Evolutionary conservation across 2,797 vertebrate species (phyloP), one percentile per base, ranked within the genome.

Genomic region (Enteromius trimaculatus): DNA sequence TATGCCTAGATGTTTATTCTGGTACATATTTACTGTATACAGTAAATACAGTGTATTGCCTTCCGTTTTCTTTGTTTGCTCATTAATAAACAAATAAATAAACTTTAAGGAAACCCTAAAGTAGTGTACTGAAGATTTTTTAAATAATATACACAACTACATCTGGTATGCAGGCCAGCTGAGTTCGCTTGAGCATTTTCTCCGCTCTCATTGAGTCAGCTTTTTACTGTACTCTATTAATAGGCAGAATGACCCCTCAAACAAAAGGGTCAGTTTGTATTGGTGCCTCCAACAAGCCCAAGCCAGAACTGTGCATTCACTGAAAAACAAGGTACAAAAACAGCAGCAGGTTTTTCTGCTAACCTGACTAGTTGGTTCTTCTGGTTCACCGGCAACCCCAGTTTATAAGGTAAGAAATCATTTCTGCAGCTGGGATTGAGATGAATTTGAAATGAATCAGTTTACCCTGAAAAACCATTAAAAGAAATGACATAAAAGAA

Each of bases 261-360:
- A 87, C 86, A 87, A 83, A 82, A 77, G 70, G 71, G 55, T 83
- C 65, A 65, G 37, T 34, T 58, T 65, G 29, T 80, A 82, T 77
- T 39, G 44, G 82, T 84, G 60, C 69, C 74, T 72, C 60, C 68
- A 29, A n/a, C 53, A 53, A 79, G 86, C 23, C 70, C 23, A 21
- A 79, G 62, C 68, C 74, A 87, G 69, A 69, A 65, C 29, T 13
- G 51, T 80, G 81, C 74, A 53, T n/a, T 80, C 44, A 1, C 51
- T 44, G 21, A 34, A 71, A 60, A 70, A 55, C 9, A 42, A 34
- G 13, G 85, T 81, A 62, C 14, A 64, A 80, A 82, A 53, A n/a
- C 71, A 72, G 55, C 66, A 66, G 70, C 26, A 75, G 69, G 42
- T 11, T 64, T n/a, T 60, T 11, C 53, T 16, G n/a, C 47, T 44